Evolutionary conservation across 2,113 vertebrate species (phyloP), one percentile per base, ranked within the genome.

Genomic region (Gorsachius goisagi): DNA sequence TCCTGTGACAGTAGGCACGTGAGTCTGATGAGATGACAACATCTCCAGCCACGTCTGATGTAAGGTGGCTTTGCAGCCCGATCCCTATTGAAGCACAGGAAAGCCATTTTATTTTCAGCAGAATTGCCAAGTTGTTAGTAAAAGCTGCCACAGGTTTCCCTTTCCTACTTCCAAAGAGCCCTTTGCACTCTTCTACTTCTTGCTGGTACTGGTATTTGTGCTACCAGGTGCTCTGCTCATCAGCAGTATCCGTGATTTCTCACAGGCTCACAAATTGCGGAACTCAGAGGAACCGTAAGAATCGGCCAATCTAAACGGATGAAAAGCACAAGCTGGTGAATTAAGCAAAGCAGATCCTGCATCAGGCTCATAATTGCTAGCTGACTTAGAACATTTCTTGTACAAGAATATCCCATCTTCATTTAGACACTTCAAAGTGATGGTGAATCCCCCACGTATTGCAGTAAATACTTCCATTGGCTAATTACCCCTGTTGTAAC

Each of bases 311-410:
- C 96, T 96, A 84, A 95, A 78, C 69, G 91, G 89, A 95, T 95
- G 94, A 97, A 95, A 95, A 84, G 96, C 97, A 95, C 86, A 97
- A 94, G 93, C 94, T 94, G 94, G 81, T 89, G 96, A 97, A 97
- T 95, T 95, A 94, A 94, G 96, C 93, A 89, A 95, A 95, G 95
- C 90, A 96, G 87, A 88, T 96, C 78, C 85, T 94, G 81, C 83
- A 96, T 84, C 82, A 90, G 56, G 92, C 88, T 89, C 83, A 14
- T 95, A 96, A 97, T 95, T 96, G 74, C 95, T 41, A 95, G 97
- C 91, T 95, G 94, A 97, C 95, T 95, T 97, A 47, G 93, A 97
- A 93, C 91, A 96, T 96, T 96, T 94, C 91, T 97, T 74, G 87
- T 95, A 96, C 74, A 12, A 97, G 94, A 96, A 96, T 91, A 97